Evolutionary conservation across 2,113 vertebrate genomes (phyloP), one percentile per base, ranked within the genome.

Genomic region (Sinocyclocheilus grahami): DNA sequence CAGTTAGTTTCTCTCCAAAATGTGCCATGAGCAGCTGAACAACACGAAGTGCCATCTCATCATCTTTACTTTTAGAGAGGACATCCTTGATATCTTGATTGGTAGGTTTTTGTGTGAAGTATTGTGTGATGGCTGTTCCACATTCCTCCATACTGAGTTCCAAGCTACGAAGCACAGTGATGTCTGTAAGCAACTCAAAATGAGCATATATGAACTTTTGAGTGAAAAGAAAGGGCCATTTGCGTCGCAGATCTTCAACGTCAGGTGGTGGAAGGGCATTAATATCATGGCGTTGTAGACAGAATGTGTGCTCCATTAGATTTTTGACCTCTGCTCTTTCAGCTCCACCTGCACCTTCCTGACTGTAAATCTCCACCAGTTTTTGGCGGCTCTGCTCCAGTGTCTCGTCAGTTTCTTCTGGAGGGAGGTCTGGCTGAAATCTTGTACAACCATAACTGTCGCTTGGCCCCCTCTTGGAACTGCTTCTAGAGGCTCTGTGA

Each of bases 81-180:
- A 86, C 39, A 74, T 63, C 24, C 65, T 88, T 82, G 2, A 85
- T 65, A 78, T 82, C 65, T 85, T 24, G 22, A 37, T 89, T 67
- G 5, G 55, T 87, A 22, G 81, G 69, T 85, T 85, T 89, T 20
- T 53, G 27, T 27, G 27, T 83, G 33, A 89, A 86, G 51, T 85
- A 83, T 22, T 88, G 37, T 77, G 30, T 67, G 24, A 82, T 88
- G 60, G 42, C 22, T 79, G 11, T 60, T 55, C 81, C 84, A 87
- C 84, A 90, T 81, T 88, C 86, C 75, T 77, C 81, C 84, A 86
- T 84, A 53, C 75, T 75, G 79, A 86, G 74, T 58, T 90, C 84
- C 27, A 88, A 88, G 33, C 42, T 48, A 69, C 81, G 6, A 63
- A 85, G 39, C 46, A 89, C 48, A 63, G 24, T 84, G 33, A 89